Percentiles rank a stretch among this genome's conserved stretches.
These are phyloP conservation scores for Plagiodera versicolora DNA, from an alignment of 2,888 invertebrate genomes.

Conservation along the genomic window DNA sequence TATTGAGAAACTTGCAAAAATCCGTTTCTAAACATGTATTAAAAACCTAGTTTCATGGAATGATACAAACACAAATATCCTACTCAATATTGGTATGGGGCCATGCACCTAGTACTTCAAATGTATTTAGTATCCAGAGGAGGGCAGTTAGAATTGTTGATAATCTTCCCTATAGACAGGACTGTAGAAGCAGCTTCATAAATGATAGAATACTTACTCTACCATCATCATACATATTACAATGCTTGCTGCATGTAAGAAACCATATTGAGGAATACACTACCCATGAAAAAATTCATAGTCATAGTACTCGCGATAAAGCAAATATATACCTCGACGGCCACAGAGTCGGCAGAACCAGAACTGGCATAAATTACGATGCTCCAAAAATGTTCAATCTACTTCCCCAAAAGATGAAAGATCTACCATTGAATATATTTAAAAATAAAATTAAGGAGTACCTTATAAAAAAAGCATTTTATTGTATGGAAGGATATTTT, in stretches of 20 bases:
- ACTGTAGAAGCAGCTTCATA: slow-evolving; percentile 6
- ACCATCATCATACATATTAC: background rate
- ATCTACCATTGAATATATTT: too few relatives aligned
- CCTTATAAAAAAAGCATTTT: too few relatives aligned
- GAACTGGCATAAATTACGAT: background rate
- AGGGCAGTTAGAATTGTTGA: slow-evolving; percentile 3
- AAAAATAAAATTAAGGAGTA: too few relatives aligned
- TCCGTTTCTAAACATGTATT: background rate
- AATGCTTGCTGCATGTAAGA: too few relatives aligned
- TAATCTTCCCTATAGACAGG: background rate
- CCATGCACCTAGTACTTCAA: background rate
- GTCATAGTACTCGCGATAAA: slow-evolving; percentile 5
- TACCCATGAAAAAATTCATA: slow-evolving; percentile 4
- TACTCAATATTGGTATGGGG: too few relatives aligned
- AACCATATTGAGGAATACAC: background rate
- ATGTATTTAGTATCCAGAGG: slow-evolving; percentile 1
- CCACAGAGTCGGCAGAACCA: background rate
- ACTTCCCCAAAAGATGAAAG: too few relatives aligned
- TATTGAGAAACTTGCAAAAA: slow-evolving; percentile 5
- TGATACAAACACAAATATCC: slow-evolving; percentile 2
- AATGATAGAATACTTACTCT: slow-evolving; percentile 5
- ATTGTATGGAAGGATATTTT: too few relatives aligned
- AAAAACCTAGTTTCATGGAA: too few relatives aligned
- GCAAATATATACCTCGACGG: slow-evolving; percentile 3
- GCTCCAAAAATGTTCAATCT: background rate